A percentile compares a stretch with the other conserved stretches of the same genome.
Evolutionary conservation across 2,113 vertebrate species (phyloP).

Genomic region (Montifringilla adamsi): DNA sequence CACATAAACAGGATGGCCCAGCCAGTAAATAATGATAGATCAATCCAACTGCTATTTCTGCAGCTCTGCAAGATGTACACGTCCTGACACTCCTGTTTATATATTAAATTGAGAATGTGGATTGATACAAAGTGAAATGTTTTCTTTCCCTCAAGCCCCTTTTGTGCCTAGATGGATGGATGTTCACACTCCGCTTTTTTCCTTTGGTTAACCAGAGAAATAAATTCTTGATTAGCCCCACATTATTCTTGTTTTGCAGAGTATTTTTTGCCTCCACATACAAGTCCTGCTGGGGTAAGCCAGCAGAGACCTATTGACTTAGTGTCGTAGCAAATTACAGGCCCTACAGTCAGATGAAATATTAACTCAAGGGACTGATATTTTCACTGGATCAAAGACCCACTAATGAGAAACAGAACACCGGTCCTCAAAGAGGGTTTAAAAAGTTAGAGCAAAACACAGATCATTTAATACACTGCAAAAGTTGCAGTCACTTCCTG

Average conservation of each 20-base stretch:
- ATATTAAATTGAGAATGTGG: constrained; percentile 37
- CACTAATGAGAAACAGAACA: constrained; percentile 54
- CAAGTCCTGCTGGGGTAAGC: constrained; percentile 25
- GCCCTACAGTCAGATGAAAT: constrained; percentile 6
- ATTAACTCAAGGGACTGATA: constrained; percentile 37
- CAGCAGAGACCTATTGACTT: constrained; percentile 44
- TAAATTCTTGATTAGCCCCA: constrained; percentile 49
- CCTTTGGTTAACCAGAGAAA: constrained; percentile 40
- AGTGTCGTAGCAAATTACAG: constrained; percentile 39
- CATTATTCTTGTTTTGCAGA: constrained; percentile 24
- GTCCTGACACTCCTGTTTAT: constrained; percentile 20
- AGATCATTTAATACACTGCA: neutral
- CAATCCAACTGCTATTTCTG: constrained; percentile 19
- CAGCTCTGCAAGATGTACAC: neutral
- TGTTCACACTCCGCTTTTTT: constrained; percentile 31
- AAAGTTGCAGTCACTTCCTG: constrained; percentile 28
- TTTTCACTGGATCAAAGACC: constrained; percentile 13
- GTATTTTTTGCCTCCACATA: constrained; percentile 21
- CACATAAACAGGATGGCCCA: neutral
- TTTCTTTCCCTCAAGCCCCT: constrained; percentile 28
- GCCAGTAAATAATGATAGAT: constrained; percentile 31
- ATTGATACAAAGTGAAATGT: constrained; percentile 47
- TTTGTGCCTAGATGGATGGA: neutral
- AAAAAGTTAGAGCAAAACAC: constrained; percentile 13
- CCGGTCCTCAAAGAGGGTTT: neutral